Percentiles rank a stretch among this genome's conserved stretches.
phyloP scores from a whole-genome alignment of 2,888 invertebrate genomes.

The Aspidiotus rigidus region DNA sequence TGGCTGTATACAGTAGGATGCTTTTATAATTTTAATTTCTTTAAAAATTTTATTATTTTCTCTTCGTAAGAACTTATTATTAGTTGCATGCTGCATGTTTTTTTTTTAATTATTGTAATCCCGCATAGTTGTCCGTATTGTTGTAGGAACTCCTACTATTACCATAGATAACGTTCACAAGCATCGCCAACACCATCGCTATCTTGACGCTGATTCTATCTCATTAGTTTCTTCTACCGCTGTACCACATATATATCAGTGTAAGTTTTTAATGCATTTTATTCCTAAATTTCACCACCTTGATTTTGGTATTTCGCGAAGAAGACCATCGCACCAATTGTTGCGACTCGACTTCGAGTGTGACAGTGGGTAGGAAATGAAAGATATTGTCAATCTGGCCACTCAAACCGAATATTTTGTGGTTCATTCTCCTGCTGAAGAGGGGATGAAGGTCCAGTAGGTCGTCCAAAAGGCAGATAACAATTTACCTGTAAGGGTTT shows the following conservation, averaged over 20 bases:
- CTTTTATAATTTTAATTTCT: background rate
- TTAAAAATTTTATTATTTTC: background rate
- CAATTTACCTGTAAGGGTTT: too few species aligned
- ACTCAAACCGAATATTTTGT: too few species aligned
- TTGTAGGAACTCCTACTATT: slow-evolving; percentile 49
- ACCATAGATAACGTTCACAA: slow-evolving; percentile 41
- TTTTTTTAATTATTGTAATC: slow-evolving; percentile 3
- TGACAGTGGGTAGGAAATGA: too few species aligned
- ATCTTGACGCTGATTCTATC: slow-evolving; percentile 60
- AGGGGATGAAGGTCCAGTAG: too few species aligned
- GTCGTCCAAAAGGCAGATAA: too few species aligned
- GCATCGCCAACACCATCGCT: slow-evolving; percentile 41
- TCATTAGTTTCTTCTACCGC: slow-evolving; percentile 60
- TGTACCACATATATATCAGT: slow-evolving; percentile 60
- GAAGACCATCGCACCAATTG: too few species aligned
- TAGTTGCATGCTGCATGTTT: slow-evolving; percentile 18
- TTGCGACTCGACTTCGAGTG: too few species aligned
- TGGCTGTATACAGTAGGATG: background rate
- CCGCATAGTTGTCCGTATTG: slow-evolving; percentile 20
- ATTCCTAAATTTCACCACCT: slow-evolving; percentile 14
- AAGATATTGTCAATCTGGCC: too few species aligned
- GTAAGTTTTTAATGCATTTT: slow-evolving; percentile 48
- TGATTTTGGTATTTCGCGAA: background rate
- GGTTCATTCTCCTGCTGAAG: too few species aligned
- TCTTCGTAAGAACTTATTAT: slow-evolving; percentile 3